Evolutionary conservation across 1,140 invertebrate species (phyloP), one percentile per base, ranked within the genome.

Genomic region (Panagrolaimus sp.): DNA sequence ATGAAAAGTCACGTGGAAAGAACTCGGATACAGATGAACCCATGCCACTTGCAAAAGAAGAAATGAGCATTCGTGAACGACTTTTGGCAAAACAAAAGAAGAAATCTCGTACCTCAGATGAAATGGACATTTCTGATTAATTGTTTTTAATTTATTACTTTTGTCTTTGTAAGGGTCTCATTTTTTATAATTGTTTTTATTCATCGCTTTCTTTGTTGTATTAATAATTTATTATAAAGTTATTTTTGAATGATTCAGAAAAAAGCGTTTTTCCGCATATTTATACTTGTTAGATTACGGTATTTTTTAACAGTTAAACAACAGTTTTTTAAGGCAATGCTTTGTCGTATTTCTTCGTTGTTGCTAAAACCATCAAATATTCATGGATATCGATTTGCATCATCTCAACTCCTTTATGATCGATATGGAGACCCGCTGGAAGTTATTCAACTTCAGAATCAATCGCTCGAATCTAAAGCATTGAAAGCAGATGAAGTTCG

Each of bases 61-160:
- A 66, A 71, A 71, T 68, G 68, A 55, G 32, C 43, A 65, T 79
- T 12, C 70, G 78, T 63, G 78, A 79, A 64, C 76, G 76, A 17
- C 58, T 80, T 43, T 71, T 79, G 5, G 78, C 68, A 46, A 71
- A 73, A 65, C 70, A 38, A 46, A 79, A 75, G 52, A 78, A 73
- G 68, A 75, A 48, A 26, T 46, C 24, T 5, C 55, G 52, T 21
- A 58, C 69, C 12, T 58, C 63, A 7, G 45, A 44, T n/a, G 63
- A 65, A 47, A 65, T 44, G 45, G 63, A 44, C n/a, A 65, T 65
- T 24, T 65, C 63, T 65, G 45, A 65, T 65, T 65, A 65, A 65
- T 38, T 64, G n/a, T 52, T 21, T 21, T 21, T 58, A n/a, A 26
- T n/a, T n/a, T 58, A 26, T 26, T n/a, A n/a, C n/a, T n/a, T n/a